Base-by-base conservation (phyloP, 2,888 invertebrate genomes). In the Zygogramma bicolorata region DNA sequence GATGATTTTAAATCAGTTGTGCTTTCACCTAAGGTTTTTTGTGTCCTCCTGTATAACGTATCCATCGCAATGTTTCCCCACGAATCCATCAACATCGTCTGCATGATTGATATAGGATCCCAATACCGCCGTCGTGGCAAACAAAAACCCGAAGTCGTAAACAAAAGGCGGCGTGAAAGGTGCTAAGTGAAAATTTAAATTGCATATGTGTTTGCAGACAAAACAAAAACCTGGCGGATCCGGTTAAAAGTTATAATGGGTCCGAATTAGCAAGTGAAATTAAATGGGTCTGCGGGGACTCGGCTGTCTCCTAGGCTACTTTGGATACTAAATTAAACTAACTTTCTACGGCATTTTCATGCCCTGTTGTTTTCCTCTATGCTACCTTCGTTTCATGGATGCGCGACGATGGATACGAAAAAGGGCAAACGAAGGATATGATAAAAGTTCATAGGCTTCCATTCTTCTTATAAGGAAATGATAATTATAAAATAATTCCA, bases 181-280 rank as follows among this genome's bases (percentile, higher is more conserved):
- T 62, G 73, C 58, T 62, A 69, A 73, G 65, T 69, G 73, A 69
- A 73, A 69, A 73, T 69, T 73, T 73, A 69, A 73, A 73, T 73
- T 73, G 66, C 66, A 73, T 69, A 73, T 73, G 69, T 73, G 61
- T 73, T 65, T 73, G 65, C 69, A 18, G 66, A 68, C 66, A 66
- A 61, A 69, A 69, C 73, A 66, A 73, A 73, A 73, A 73, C 69
- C 69, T 46, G 69, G 61, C 46, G 65, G 46, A 75, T 70, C 68
- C 62, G 66, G 73, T 75, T 71, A 66, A 65, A 73, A 75, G 70
- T 75, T 75, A 65, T 73, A 70, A 76, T 75, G 70, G 75, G 31
- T 42, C 49, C 29, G 68, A 67, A 75, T 75, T 75, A 75, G 75
- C 75, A 73, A 73, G 73, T 75, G 61, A 75, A 75, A 75, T 75